phyloP scores from a whole-genome alignment of 1,140 invertebrate genomes.

The Acromyrmex echinatior region DNA sequence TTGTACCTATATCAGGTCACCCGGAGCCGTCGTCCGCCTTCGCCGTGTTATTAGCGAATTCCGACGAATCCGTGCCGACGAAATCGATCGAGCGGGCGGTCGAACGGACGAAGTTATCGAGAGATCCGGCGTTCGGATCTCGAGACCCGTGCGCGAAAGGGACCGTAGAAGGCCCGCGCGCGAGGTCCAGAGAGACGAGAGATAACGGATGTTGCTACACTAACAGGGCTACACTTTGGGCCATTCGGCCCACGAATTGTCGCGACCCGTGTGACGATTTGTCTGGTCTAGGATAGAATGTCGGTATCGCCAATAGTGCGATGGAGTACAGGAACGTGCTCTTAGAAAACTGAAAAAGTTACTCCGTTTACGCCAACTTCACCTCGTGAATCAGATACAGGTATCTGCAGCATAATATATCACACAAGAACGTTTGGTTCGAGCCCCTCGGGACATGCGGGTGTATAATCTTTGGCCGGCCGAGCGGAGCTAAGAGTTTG shows the following conservation, averaged over 20 bases:
- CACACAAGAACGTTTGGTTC: slow-evolving; percentile 84
- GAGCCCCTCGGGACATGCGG: slow-evolving; percentile 85
- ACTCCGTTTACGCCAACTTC: slow-evolving; percentile 84
- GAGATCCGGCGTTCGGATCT: slow-evolving; percentile 37
- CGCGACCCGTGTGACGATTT: slow-evolving; percentile 56
- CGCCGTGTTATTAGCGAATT: slow-evolving; percentile 58
- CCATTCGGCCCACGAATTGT: slow-evolving; percentile 16
- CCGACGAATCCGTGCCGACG: slow-evolving; percentile 47
- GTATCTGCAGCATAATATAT: slow-evolving; percentile 86
- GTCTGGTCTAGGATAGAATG: slow-evolving; percentile 61
- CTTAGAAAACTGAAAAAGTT: slow-evolving; percentile 75
- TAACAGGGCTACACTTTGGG: slow-evolving; percentile 5
- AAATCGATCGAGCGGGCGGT: slow-evolving; percentile 57
- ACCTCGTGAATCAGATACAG: slow-evolving; percentile 86
- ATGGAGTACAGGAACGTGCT: slow-evolving; percentile 39
- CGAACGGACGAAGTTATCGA: slow-evolving; percentile 48
- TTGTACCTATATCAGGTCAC: slow-evolving; percentile 48
- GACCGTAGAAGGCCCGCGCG: not conserved
- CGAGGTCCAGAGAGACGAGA: slow-evolving; percentile 33
- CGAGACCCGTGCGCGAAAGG: slow-evolving; percentile 21
- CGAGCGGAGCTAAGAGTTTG: slow-evolving; percentile 84
- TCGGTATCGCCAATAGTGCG: not conserved
- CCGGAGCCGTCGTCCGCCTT: slow-evolving; percentile 34
- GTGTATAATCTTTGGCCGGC: slow-evolving; percentile 86
- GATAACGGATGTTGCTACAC: slow-evolving; percentile 18